These are phyloP conservation scores for Turritopsis rubra DNA, from an alignment of 30 jellyfish, hydroid and myxozoan species.

Conservation along the genomic window DNA sequence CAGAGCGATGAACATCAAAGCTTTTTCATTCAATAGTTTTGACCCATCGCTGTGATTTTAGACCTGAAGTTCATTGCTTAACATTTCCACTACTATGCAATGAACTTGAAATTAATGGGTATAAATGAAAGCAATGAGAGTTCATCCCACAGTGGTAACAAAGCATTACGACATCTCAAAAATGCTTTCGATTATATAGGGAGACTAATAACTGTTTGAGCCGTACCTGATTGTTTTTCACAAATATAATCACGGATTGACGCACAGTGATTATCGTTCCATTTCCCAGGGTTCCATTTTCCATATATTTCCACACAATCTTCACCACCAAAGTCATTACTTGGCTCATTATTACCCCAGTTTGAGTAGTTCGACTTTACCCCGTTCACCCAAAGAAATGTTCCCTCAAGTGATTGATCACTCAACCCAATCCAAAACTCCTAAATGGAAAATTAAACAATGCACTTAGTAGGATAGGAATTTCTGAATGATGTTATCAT, in stretches of 20 bases:
- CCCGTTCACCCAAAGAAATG: conserved; percentile 84
- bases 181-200: too few species aligned
- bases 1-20: too few species aligned
- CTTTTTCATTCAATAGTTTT: too few species aligned
- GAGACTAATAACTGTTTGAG: neutral
- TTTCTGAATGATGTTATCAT: too few species aligned
- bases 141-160: too few species aligned
- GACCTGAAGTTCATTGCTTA: too few species aligned
- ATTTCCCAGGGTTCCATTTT: conserved; percentile 55
- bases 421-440: conserved; percentile 93
- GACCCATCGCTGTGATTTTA: too few species aligned
- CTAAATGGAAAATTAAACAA: conserved; percentile 25
- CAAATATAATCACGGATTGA: conserved; percentile 58
- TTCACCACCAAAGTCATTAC: conserved; percentile 94
- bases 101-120: too few species aligned
- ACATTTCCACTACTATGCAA: too few species aligned
- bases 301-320: conserved; percentile 89
- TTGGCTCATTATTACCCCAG: conserved; percentile 87
- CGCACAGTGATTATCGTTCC: conserved; percentile 92
- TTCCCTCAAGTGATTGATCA: conserved; percentile 52
- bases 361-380: conserved; percentile 31
- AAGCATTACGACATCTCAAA: too few species aligned
- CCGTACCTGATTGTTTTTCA: conserved; percentile 74
- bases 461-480: neutral
- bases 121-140: too few species aligned